Evolutionary conservation across 2,888 invertebrate species (phyloP).

Genomic region (Calameuta filiformis): DNA sequence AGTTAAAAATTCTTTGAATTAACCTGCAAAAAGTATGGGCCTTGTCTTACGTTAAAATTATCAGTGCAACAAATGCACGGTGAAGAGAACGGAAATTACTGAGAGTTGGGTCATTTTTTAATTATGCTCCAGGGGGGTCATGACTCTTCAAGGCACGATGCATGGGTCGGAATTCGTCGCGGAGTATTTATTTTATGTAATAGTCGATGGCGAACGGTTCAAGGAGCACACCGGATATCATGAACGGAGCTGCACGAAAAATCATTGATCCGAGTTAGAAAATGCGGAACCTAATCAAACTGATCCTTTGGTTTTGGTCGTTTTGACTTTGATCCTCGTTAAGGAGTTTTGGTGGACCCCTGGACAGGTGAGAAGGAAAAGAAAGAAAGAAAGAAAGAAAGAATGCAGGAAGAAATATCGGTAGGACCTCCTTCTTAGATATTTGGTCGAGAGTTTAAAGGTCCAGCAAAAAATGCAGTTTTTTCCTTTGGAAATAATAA

Average conservation of each 20-base stretch:
- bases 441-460: neutral
- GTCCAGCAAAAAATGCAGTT: neutral
- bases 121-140: neutral
- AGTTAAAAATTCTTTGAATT: neutral
- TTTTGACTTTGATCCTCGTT: neutral
- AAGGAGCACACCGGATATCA: neutral
- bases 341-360: neutral
- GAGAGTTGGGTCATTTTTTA: neutral
- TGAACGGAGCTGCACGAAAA: neutral
- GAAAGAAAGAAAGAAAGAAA: neutral
- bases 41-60: neutral
- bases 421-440: neutral
- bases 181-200: neutral
- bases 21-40: neutral
- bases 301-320: neutral
- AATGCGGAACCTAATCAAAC: neutral
- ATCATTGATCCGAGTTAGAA: constrained; percentile 1
- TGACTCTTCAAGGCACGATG: neutral
- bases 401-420: neutral
- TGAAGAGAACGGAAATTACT: neutral
- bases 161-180: neutral
- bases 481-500: neutral
- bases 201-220: neutral
- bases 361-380: neutral
- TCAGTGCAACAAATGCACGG: neutral